Conservation (phyloP, 2,113 vertebrate genomes). For the Pollimyrus isidori region DNA sequence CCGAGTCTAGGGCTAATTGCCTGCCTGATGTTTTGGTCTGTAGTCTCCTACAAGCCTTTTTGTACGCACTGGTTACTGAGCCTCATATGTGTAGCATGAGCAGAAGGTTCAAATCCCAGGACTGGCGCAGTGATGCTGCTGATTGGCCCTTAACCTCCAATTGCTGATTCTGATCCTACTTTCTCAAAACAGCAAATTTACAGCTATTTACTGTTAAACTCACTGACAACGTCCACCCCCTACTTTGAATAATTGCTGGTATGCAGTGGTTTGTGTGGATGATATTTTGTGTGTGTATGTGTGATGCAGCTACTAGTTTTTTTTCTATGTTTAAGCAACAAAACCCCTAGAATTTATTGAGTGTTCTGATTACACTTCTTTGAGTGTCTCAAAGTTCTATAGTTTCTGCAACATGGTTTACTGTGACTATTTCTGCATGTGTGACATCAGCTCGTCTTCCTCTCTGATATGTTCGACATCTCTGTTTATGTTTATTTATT, state of each 20-base stretch:
- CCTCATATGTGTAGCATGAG: neutral
- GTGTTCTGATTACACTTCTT: neutral
- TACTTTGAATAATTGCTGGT: neutral
- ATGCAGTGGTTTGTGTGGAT: neutral
- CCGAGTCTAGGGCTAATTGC: neutral
- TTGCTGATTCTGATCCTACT: neutral
- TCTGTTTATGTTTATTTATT: neutral
- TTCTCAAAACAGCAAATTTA: neutral
- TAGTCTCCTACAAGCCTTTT: neutral
- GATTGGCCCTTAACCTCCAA: neutral
- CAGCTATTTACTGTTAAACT: neutral
- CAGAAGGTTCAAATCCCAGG: neutral
- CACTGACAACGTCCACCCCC: neutral
- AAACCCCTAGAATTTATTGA: neutral
- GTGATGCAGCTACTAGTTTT: neutral
- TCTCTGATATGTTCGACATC: neutral
- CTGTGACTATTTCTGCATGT: neutral
- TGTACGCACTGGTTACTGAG: neutral
- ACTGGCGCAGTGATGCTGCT: neutral
- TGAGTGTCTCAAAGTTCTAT: neutral
- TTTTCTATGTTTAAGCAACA: neutral
- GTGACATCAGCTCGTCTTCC: neutral
- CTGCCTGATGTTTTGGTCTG: neutral
- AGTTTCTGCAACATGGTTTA: neutral
- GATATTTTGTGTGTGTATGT: neutral